These are phyloP conservation scores for Craseonycteris thonglongyai DNA, from an alignment of 2,113 vertebrate genomes.

Conservation along the genomic window DNA sequence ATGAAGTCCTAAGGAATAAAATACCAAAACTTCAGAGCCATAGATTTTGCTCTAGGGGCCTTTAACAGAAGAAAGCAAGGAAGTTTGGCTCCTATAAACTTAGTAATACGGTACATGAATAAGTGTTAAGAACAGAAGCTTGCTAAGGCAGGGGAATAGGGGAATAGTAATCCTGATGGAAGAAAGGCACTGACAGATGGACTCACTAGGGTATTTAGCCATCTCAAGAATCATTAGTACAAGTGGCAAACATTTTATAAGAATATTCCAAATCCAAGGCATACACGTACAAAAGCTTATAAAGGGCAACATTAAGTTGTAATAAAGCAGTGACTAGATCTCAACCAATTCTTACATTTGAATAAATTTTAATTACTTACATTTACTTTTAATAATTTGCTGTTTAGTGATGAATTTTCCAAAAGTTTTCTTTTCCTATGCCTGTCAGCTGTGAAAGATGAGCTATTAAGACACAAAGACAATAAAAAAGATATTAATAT, in stretches of 20 bases:
- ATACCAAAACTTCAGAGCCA: background rate
- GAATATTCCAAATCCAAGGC: slow-evolving; percentile 6
- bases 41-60: background rate
- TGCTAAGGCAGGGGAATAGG: background rate
- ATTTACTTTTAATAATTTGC: slow-evolving; percentile 91
- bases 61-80: background rate
- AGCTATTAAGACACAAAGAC: slow-evolving; percentile 79
- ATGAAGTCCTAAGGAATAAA: slow-evolving; percentile 7
- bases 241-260: background rate
- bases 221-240: background rate
- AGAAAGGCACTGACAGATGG: background rate
- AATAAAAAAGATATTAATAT: slow-evolving; percentile 27
- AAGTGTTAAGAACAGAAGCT: background rate
- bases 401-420: slow-evolving; percentile 88
- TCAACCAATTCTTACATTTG: background rate
- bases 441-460: slow-evolving; percentile 87
- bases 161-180: background rate
- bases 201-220: background rate
- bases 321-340: background rate
- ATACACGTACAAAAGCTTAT: background rate
- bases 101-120: background rate
- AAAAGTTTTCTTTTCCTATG: slow-evolving; percentile 94
- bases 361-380: slow-evolving; percentile 81
- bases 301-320: background rate
- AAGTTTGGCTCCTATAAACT: background rate